Conservation (phyloP, 2,797 vertebrate species). For the Peromyscus nudipes region DNA sequence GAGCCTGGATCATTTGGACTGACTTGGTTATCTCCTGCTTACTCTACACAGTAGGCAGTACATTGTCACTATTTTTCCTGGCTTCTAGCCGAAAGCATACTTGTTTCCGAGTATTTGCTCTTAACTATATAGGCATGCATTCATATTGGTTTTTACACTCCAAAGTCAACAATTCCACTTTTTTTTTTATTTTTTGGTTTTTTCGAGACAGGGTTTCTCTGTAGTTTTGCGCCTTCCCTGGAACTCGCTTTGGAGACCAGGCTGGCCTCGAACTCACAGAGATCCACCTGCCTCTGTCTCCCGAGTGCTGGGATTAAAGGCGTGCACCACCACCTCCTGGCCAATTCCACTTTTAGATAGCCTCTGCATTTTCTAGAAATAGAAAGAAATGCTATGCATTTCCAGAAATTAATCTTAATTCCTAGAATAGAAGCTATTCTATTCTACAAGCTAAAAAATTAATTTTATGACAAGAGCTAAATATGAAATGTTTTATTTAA, state of each 20-base stretch:
- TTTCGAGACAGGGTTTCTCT: no score
- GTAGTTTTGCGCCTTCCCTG: no score
- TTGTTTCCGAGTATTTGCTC: conserved; percentile 65
- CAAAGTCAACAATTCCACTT: conserved; percentile 33
- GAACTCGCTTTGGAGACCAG: no score
- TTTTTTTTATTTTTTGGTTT: background rate
- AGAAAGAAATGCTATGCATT: background rate
- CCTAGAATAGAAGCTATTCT: background rate
- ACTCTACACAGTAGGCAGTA: background rate
- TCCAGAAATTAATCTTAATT: background rate
- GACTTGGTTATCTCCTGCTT: conserved; percentile 30
- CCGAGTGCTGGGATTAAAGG: no score
- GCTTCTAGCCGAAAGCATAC: conserved; percentile 23
- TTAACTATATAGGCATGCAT: conserved; percentile 35
- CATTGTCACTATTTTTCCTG: conserved; percentile 35
- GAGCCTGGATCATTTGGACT: conserved; percentile 46
- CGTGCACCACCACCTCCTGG: no score
- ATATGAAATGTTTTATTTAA: conserved; percentile 68
- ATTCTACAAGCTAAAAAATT: background rate
- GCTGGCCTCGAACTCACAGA: no score
- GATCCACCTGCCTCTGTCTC: no score
- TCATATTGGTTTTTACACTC: conserved; percentile 39
- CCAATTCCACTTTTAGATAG: conserved; percentile 51
- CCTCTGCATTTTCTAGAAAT: background rate
- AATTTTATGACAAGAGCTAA: conserved; percentile 55